Evolutionary conservation across 2,888 invertebrate genomes (phyloP).

Genomic region (Ferdinandea cuprea): DNA sequence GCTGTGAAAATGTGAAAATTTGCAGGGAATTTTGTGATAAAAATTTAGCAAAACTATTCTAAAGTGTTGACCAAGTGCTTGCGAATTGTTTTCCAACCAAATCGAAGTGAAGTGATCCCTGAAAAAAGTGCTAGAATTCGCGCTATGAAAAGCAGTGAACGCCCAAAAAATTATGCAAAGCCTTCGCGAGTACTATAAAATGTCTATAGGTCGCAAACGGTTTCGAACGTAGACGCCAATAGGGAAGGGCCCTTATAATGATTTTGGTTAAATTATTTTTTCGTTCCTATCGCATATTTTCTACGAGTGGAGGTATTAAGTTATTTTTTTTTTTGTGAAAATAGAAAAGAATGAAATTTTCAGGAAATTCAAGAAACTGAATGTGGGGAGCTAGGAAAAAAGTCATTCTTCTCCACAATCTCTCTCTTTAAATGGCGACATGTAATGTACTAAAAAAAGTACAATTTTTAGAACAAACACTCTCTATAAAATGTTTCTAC

Average conservation of each 20-base stretch:
- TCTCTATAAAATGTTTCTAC: constrained; percentile 57
- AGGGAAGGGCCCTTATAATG: constrained; percentile 61
- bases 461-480: constrained; percentile 65
- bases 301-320: no score
- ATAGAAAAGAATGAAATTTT: constrained; percentile 15
- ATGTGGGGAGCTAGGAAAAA: constrained; percentile 37
- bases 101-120: constrained; percentile 20
- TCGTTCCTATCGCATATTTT: constrained; percentile 3
- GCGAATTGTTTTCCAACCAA: constrained; percentile 1
- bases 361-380: constrained; percentile 42
- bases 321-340: constrained; percentile 16
- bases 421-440: constrained; percentile 61
- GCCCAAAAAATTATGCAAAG: constrained; percentile 73
- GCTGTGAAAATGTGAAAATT: constrained; percentile 72
- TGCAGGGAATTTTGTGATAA: constrained; percentile 72
- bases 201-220: constrained; percentile 71
- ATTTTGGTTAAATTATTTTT: constrained; percentile 4
- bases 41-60: constrained; percentile 44
- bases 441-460: constrained; percentile 69
- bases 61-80: constrained; percentile 46
- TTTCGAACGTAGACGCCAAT: constrained; percentile 67
- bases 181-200: constrained; percentile 59
- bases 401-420: constrained; percentile 39
- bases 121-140: constrained; percentile 30
- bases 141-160: constrained; percentile 69